A percentile compares a stretch with the other conserved stretches of the same genome.
Evolutionary conservation across 2,113 vertebrate genomes (phyloP).

Genomic region (Limanda limanda): DNA sequence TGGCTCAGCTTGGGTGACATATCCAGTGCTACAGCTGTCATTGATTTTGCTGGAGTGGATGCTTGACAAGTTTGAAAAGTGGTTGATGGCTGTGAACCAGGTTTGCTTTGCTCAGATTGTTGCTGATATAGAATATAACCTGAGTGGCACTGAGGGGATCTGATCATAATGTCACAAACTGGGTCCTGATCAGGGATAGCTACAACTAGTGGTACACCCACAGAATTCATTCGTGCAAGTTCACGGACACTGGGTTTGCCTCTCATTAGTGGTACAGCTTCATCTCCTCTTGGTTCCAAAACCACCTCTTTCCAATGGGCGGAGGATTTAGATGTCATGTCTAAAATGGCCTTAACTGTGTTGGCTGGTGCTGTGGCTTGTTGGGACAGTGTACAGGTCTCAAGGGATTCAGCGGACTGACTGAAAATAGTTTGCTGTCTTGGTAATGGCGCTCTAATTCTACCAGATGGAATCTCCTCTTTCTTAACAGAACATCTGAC

Average conservation of each 20-base stretch:
- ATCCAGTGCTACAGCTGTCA: slow-evolving; percentile 81
- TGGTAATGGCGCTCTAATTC: slow-evolving; percentile 14
- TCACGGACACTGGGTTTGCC: slow-evolving; percentile 49
- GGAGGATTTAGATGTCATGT: slow-evolving; percentile 63
- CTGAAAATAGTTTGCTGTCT: slow-evolving; percentile 29
- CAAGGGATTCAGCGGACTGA: slow-evolving; percentile 38
- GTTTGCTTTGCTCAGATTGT: slow-evolving; percentile 15
- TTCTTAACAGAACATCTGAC: neutral
- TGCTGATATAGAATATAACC: slow-evolving; percentile 32
- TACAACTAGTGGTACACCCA: slow-evolving; percentile 67
- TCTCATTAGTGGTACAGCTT: slow-evolving; percentile 58
- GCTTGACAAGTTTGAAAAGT: slow-evolving; percentile 48
- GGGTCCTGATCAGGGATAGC: slow-evolving; percentile 36
- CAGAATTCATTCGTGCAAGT: slow-evolving; percentile 53
- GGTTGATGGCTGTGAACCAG: slow-evolving; percentile 1
- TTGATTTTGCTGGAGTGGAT: slow-evolving; percentile 66
- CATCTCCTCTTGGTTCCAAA: slow-evolving; percentile 15
- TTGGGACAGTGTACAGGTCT: slow-evolving; percentile 2
- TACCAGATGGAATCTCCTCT: slow-evolving; percentile 19
- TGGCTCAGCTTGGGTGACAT: slow-evolving; percentile 72
- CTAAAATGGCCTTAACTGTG: slow-evolving; percentile 53
- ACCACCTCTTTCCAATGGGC: slow-evolving; percentile 4
- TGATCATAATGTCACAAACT: slow-evolving; percentile 2
- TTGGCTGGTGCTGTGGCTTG: slow-evolving; percentile 61
- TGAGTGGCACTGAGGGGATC: slow-evolving; percentile 3